Percentiles rank a stretch among this genome's conserved stretches.
phyloP scores from a whole-genome alignment of 2,888 invertebrate genomes.

The Mythimna pallens region DNA sequence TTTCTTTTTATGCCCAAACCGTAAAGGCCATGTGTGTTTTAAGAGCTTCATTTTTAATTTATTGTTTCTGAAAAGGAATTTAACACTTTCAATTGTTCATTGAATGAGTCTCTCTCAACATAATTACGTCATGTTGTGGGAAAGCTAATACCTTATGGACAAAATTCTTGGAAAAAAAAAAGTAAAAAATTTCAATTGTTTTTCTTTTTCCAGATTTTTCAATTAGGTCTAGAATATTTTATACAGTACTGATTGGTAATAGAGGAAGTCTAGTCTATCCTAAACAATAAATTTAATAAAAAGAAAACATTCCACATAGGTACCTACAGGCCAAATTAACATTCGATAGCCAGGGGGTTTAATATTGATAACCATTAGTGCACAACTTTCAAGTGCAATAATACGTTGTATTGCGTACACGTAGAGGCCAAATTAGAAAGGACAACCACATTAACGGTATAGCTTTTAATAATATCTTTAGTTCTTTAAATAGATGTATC shows the following conservation, averaged over 20 bases:
- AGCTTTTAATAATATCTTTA: neutral
- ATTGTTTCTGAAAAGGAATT: conserved; percentile 34
- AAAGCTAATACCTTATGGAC: neutral
- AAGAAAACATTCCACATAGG: conserved; percentile 6
- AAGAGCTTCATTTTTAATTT: conserved; percentile 77
- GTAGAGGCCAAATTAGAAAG: conserved; percentile 35
- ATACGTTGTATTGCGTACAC: conserved; percentile 22
- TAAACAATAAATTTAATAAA: neutral
- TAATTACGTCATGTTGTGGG: neutral
- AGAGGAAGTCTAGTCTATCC: neutral
- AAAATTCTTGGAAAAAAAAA: too few relatives aligned
- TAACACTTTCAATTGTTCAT: neutral
- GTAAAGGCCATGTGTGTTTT: conserved; percentile 77
- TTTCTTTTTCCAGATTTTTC: too few relatives aligned
- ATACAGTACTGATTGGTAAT: neutral
- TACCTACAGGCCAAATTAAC: neutral
- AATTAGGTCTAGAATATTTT: neutral
- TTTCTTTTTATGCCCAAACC: conserved; percentile 71
- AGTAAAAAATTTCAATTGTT: neutral
- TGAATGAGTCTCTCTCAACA: too few relatives aligned
- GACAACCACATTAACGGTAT: conserved; percentile 40
- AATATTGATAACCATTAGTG: conserved; percentile 17
- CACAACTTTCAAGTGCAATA: conserved; percentile 42
- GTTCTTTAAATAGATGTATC: neutral
- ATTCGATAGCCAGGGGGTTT: conserved; percentile 2